Conservation (phyloP, 2,113 vertebrate species). For the Bombycilla garrulus region DNA sequence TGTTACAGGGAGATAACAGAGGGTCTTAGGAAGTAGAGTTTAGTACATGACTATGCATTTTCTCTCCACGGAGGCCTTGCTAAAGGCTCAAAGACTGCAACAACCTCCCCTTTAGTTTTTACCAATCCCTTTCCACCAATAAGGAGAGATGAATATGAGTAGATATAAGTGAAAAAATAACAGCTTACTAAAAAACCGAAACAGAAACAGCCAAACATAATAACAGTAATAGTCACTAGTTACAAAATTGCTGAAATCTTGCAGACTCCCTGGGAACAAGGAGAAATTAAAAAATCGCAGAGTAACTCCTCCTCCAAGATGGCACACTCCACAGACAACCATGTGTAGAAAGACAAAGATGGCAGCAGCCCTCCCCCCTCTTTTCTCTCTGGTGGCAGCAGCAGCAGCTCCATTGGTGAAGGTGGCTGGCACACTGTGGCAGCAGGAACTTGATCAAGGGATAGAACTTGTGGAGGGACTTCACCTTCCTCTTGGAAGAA, state of each 20-base stretch:
- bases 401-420: not conserved
- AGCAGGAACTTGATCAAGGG: not conserved
- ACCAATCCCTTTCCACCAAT: not conserved
- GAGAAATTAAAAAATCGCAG: not conserved
- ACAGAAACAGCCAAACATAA: not conserved
- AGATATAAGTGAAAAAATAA: not conserved
- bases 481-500: not conserved
- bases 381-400: not conserved
- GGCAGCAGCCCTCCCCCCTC: not conserved
- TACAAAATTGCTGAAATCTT: not conserved
- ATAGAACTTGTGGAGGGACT: not conserved
- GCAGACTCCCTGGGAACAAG: not conserved
- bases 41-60: too few relatives aligned
- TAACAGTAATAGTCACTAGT: not conserved
- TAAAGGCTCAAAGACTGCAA: too few relatives aligned
- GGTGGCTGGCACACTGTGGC: not conserved
- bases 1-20: too few relatives aligned
- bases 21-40: too few relatives aligned
- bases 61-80: too few relatives aligned
- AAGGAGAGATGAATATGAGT: not conserved
- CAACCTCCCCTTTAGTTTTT: not conserved
- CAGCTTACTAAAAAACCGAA: not conserved
- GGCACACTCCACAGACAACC: not conserved
- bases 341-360: not conserved
- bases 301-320: not conserved